Base-by-base conservation (phyloP, 2,888 invertebrate genomes). In the Timema podura region DNA sequence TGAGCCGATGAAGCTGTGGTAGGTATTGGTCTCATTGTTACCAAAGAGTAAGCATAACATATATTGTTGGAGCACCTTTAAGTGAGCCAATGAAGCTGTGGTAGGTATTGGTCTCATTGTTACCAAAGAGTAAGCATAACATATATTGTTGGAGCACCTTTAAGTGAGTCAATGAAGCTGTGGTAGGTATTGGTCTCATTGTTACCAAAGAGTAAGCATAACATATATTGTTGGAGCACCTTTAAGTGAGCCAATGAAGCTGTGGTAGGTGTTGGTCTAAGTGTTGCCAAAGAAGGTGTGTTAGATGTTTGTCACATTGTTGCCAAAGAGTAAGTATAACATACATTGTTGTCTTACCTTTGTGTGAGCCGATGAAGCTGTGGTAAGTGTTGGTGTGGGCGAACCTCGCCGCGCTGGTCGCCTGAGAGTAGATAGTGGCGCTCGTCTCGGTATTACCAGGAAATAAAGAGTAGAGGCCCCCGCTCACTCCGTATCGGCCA, bases 401-500 rank as follows among this genome's bases (percentile, higher is more conserved):
- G 74, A 81, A 81, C 66, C 81, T 78, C 61, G 81, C 81, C n/a
- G 72, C 66, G 48, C 68, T 71, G 44, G 73, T 70, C 5, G 71
- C 72, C 49, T 73, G 70, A 48, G 74, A 71, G 67, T 73, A 73
- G 69, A 74, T 71, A 69, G 72, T 70, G 61, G 70, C 71, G 73
- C 72, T 67, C 44, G 68, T 73, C 79, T 77, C 71, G 79, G 78
- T 68, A 78, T 76, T 77, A 6, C 74, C 81, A 71, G 87, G 89
- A 81, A 89, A 89, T 81, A 89, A 82, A 75, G 89, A 89, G 80
- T 89, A 90, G 74, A 89, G 69, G 13, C 73, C 72, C 65, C 73
- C 72, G 69, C 72, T 71, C 64, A 72, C 85, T 75, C 89, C 89
- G 81, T 88, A 89, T 76, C 89, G 86, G 79, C 85, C 84, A 79